phyloP scores from a whole-genome alignment of 2,888 invertebrate genomes.

The Biston stratarius region DNA sequence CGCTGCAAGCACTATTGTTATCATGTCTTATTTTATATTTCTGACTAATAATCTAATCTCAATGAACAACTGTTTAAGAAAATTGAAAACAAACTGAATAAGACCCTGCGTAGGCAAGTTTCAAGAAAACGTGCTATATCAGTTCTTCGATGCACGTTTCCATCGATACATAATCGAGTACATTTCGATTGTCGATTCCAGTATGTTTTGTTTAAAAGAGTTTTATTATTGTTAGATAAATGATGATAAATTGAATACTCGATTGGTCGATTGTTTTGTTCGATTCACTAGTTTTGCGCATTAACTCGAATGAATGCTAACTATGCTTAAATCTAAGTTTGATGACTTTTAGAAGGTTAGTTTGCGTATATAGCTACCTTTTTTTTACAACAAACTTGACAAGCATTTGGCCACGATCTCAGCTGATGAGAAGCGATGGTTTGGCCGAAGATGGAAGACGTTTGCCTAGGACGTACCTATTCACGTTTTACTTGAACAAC shows the following conservation, averaged over 20 bases:
- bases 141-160: slow-evolving; percentile 39
- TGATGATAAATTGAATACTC: slow-evolving; percentile 19
- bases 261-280: slow-evolving; percentile 21
- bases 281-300: background rate
- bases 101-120: slow-evolving; percentile 31
- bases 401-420: too few relatives aligned
- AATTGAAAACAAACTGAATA: slow-evolving; percentile 17
- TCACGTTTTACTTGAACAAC: too few relatives aligned
- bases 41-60: slow-evolving; percentile 37
- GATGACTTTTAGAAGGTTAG: background rate
- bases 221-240: slow-evolving; percentile 26
- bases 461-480: too few relatives aligned
- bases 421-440: too few relatives aligned
- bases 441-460: too few relatives aligned
- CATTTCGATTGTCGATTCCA: slow-evolving; percentile 37
- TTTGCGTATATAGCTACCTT: too few relatives aligned
- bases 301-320: background rate
- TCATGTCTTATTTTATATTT: slow-evolving; percentile 21
- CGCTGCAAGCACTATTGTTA: slow-evolving; percentile 7
- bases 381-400: too few relatives aligned
- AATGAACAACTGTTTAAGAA: slow-evolving; percentile 24
- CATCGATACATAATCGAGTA: slow-evolving; percentile 39
- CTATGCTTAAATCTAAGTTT: background rate
- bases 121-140: slow-evolving; percentile 46
- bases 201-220: slow-evolving; percentile 32